Conservation (phyloP, 1,140 invertebrate species). For the Solen grandis region DNA sequence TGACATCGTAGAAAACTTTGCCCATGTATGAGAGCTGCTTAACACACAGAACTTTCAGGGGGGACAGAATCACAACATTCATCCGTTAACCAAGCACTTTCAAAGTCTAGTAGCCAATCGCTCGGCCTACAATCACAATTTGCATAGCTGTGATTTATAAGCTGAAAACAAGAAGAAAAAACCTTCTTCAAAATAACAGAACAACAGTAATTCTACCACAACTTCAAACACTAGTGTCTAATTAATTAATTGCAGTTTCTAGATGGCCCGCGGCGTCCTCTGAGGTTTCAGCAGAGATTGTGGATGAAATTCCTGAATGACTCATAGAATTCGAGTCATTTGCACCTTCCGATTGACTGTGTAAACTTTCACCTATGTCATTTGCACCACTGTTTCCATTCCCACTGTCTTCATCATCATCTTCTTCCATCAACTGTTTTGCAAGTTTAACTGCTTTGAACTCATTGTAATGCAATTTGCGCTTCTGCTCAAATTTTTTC, state of each 20-base stretch:
- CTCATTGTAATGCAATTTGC: conserved; percentile 98
- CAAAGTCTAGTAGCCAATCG: no score
- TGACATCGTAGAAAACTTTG: no score
- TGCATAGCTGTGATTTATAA: no score
- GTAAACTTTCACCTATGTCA: not conserved
- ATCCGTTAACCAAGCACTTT: no score
- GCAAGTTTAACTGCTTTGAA: conserved; percentile 96
- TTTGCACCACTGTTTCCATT: conserved; percentile 33
- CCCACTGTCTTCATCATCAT: conserved; percentile 90
- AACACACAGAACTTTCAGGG: no score
- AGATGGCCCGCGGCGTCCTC: conserved; percentile 13
- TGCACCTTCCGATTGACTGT: conserved; percentile 1
- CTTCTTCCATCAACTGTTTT: conserved; percentile 92
- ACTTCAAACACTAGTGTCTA: not conserved
- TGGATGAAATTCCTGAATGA: no score
- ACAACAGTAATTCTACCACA: no score
- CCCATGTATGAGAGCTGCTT: no score
- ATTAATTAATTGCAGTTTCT: conserved; percentile 38
- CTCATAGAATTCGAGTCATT: not conserved
- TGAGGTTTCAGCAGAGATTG: conserved; percentile 12
- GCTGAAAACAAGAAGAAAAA: no score
- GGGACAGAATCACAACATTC: no score
- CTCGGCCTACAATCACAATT: no score
- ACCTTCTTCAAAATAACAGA: no score
- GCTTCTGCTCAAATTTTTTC: conserved; percentile 92